phyloP scores from a whole-genome alignment of 2,888 invertebrate genomes.

The Eupeodes latifasciatus region DNA sequence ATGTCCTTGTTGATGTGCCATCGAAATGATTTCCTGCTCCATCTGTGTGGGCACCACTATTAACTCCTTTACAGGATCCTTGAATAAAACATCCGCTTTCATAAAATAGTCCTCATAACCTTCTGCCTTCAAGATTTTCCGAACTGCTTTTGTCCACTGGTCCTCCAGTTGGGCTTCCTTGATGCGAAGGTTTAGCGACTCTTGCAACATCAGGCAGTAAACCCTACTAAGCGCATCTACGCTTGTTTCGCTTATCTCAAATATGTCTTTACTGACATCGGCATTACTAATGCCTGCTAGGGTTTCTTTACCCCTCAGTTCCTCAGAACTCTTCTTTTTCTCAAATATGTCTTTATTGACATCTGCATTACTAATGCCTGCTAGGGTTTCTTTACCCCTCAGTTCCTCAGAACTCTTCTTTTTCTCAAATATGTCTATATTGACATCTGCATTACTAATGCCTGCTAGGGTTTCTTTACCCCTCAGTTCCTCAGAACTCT shows the following conservation, averaged over 20 bases:
- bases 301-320: too few relatives aligned
- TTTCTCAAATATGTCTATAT: too few relatives aligned
- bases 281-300: too few relatives aligned
- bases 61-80: conserved; percentile 24
- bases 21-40: conserved; percentile 79
- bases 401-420: too few relatives aligned
- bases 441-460: too few relatives aligned
- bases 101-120: conserved; percentile 39
- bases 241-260: too few relatives aligned
- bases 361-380: not conserved
- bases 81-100: conserved; percentile 9
- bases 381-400: too few relatives aligned
- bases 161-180: conserved; percentile 32
- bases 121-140: conserved; percentile 27
- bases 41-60: conserved; percentile 80
- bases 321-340: too few relatives aligned
- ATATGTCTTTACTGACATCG: too few relatives aligned
- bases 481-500: too few relatives aligned
- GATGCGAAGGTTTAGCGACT: conserved; percentile 21
- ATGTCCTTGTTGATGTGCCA: conserved; percentile 80
- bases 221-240: conserved; percentile 43
- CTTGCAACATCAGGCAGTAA: conserved; percentile 5
- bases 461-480: too few relatives aligned
- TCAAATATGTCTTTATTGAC: not conserved
- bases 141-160: conserved; percentile 30